Conservation (phyloP, 2,797 vertebrate genomes). For the Sebastes minor region DNA sequence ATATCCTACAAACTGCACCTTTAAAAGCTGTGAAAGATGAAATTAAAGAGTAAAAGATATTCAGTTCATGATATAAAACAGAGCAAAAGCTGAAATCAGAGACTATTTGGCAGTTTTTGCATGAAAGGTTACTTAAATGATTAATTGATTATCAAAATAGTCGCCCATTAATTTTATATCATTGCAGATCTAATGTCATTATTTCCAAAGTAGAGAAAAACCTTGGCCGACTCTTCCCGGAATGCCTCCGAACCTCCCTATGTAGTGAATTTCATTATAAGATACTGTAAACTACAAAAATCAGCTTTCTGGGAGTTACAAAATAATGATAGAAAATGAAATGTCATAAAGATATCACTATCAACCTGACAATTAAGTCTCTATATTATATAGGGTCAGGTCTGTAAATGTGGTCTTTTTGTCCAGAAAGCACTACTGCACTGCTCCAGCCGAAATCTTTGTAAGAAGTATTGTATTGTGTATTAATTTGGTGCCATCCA, state of each 20-base stretch:
- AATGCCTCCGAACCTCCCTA: neutral
- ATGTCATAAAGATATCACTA: neutral
- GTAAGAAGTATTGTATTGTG: neutral
- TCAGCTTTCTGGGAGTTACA: neutral
- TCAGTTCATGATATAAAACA: neutral
- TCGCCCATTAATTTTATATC: neutral
- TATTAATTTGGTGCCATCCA: constrained; percentile 8
- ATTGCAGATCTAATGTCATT: neutral
- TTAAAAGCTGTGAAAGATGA: neutral
- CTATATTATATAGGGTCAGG: neutral
- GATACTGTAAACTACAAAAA: neutral
- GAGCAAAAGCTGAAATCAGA: neutral
- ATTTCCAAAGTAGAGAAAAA: neutral
- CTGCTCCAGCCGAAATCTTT: neutral
- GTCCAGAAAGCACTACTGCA: neutral
- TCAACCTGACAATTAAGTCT: neutral
- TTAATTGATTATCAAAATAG: neutral
- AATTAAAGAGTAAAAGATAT: neutral
- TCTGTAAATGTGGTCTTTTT: neutral
- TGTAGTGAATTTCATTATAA: neutral
- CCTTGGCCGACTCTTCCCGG: neutral
- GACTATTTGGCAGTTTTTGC: neutral
- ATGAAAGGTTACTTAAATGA: neutral
- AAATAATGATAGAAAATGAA: neutral
- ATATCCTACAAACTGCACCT: too few relatives aligned